These are phyloP conservation scores for Hydrotaea cyrtoneurina DNA, from an alignment of 2,888 invertebrate species.

Conservation along the genomic window DNA sequence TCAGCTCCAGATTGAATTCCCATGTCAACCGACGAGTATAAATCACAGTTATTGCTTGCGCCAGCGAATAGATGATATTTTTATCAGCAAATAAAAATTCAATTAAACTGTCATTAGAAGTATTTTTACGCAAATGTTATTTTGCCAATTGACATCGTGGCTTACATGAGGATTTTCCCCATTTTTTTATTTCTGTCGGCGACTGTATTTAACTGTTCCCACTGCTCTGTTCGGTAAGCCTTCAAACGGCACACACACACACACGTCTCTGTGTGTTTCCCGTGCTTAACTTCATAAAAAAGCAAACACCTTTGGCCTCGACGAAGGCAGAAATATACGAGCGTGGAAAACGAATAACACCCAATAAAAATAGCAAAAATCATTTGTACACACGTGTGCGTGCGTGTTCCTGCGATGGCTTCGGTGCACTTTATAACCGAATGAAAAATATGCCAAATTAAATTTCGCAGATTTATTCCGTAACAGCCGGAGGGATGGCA, in stretches of 20 bases:
- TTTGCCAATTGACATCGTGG: constrained; percentile 6
- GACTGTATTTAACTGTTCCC: constrained; percentile 13
- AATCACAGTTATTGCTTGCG: constrained; percentile 13
- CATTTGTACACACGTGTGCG: constrained; percentile 31
- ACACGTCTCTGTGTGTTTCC: neutral
- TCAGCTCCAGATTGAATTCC: neutral
- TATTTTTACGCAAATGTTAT: constrained; percentile 21
- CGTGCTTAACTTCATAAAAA: neutral
- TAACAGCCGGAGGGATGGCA: constrained; percentile 13
- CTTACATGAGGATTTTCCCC: constrained; percentile 18
- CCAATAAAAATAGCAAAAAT: constrained; percentile 47
- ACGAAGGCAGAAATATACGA: neutral
- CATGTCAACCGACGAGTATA: neutral
- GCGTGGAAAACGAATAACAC: constrained; percentile 8
- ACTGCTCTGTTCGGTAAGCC: neutral
- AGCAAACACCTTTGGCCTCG: constrained; percentile 1
- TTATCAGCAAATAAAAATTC: constrained; percentile 12
- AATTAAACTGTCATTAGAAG: constrained; percentile 31
- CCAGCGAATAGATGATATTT: neutral
- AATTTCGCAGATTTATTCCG: constrained; percentile 49
- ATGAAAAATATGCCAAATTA: constrained; percentile 54
- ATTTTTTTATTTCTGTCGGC: neutral
- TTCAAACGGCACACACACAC: neutral
- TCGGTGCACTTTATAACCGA: constrained; percentile 40
- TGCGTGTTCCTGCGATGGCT: constrained; percentile 17